Conservation (phyloP, 2,888 invertebrate genomes). For the Malacosoma neustria region DNA sequence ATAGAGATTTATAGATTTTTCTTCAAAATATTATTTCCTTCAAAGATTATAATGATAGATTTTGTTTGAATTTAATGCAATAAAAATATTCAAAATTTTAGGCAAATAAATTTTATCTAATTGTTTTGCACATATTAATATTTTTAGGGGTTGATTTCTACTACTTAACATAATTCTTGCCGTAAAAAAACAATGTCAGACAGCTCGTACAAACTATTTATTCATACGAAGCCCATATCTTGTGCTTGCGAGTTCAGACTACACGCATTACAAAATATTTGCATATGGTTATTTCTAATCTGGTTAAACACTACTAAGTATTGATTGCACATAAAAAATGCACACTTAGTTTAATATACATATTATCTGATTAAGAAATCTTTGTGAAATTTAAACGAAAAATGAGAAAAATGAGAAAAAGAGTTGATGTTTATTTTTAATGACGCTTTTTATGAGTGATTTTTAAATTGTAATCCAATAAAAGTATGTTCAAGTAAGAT, state of each 20-base stretch:
- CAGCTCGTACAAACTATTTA: not conserved
- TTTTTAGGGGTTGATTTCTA: not conserved
- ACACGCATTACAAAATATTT: too few relatives aligned
- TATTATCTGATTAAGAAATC: too few relatives aligned
- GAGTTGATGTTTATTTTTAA: not conserved
- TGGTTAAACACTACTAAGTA: too few relatives aligned
- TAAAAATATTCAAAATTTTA: not conserved
- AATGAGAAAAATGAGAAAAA: too few relatives aligned
- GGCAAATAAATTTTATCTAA: too few relatives aligned
- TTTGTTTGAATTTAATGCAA: not conserved
- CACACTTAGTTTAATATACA: too few relatives aligned
- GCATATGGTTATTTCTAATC: too few relatives aligned
- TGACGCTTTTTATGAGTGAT: not conserved
- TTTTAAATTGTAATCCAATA: not conserved
- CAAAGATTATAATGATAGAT: not conserved
- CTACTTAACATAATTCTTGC: too few relatives aligned
- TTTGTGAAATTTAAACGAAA: too few relatives aligned
- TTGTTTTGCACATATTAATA: too few relatives aligned
- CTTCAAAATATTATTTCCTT: too few relatives aligned
- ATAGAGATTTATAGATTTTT: too few relatives aligned
- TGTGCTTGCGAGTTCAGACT: not conserved
- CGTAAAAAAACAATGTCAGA: not conserved
- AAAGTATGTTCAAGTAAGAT: not conserved
- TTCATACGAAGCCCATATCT: not conserved
- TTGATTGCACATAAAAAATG: not conserved